Evolutionary conservation across 2,113 vertebrate species (phyloP).

Genomic region (Cervus canadensis): DNA sequence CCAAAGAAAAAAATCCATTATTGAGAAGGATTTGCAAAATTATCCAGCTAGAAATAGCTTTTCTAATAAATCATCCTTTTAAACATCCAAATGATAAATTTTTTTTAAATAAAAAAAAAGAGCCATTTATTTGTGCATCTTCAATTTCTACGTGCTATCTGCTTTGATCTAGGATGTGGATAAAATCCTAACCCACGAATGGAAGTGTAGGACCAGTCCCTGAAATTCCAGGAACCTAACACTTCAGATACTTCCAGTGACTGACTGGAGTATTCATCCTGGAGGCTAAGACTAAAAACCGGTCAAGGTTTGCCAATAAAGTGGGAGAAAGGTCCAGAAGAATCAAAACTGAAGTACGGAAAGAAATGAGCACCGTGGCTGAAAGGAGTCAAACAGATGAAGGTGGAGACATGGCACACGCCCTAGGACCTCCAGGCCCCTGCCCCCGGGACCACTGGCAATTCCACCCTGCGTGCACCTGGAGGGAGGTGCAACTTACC

Average conservation of each 20-base stretch:
- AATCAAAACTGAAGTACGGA: not conserved
- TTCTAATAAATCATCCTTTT: conserved; percentile 24
- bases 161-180: not conserved
- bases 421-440: not conserved
- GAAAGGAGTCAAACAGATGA: not conserved
- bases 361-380: not conserved
- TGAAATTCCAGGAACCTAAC: conserved; percentile 41
- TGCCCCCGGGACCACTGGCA: not conserved
- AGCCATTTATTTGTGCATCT: not conserved
- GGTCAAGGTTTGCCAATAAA: not conserved
- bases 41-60: conserved; percentile 15
- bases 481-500: not conserved
- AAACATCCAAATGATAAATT: not conserved
- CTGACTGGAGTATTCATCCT: not conserved
- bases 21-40: not conserved
- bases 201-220: not conserved
- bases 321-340: not conserved
- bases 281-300: not conserved
- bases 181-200: conserved; percentile 3
- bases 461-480: not conserved
- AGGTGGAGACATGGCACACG: not conserved
- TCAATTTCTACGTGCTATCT: not conserved
- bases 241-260: not conserved
- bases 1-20: not conserved
- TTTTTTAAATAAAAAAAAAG: not conserved